These are phyloP conservation scores for Cantharis flavilabris DNA, from an alignment of 2,888 invertebrate species.

Conservation along the genomic window DNA sequence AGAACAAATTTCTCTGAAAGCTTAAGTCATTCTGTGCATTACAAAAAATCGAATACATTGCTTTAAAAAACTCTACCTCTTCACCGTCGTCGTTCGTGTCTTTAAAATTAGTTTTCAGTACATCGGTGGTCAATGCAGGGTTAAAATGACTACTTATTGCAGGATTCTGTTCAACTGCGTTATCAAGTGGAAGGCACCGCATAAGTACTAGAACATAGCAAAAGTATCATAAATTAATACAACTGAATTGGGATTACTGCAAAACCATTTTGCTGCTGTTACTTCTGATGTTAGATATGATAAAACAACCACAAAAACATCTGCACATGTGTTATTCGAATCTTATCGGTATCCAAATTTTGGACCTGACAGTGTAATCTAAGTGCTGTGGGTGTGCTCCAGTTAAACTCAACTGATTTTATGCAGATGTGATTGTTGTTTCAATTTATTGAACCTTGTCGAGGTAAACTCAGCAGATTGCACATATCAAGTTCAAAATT, in stretches of 20 bases:
- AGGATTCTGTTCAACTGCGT: background rate
- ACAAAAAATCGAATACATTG: background rate
- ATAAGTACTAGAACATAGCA: background rate
- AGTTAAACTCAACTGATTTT: too few species aligned
- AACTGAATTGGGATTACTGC: too few species aligned
- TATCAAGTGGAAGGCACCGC: background rate
- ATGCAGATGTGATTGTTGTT: too few species aligned
- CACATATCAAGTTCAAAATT: too few species aligned
- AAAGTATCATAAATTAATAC: background rate
- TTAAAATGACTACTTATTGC: background rate
- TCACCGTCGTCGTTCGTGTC: background rate
- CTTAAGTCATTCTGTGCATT: background rate
- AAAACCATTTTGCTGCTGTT: background rate
- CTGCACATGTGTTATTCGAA: too few species aligned
- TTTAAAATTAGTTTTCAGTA: background rate
- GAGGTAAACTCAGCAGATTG: too few species aligned
- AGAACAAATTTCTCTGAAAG: background rate
- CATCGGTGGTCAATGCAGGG: background rate
- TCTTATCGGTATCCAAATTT: too few species aligned
- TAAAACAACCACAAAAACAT: too few species aligned
- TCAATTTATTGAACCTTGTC: too few species aligned
- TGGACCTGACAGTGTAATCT: too few species aligned
- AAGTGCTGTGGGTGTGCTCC: too few species aligned
- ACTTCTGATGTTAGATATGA: background rate
- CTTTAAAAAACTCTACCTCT: background rate